phyloP scores from a whole-genome alignment of 2,113 vertebrate species.

The Pseudopipra pipra region DNA sequence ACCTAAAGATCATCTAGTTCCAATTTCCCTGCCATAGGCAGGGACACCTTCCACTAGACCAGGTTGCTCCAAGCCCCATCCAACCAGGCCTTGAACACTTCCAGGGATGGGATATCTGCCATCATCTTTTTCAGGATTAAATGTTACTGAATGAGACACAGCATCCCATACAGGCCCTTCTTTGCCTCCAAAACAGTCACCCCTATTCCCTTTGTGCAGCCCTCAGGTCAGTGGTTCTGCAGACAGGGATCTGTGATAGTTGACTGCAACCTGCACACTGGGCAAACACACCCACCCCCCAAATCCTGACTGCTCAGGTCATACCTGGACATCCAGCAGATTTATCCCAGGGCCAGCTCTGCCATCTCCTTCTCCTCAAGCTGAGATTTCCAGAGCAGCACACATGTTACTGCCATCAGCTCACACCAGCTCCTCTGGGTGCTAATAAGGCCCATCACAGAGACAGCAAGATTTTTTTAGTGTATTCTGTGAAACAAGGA shows the following conservation, averaged over 20 bases:
- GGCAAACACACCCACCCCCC: neutral
- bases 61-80: neutral
- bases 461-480: neutral
- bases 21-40: neutral
- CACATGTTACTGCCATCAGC: neutral
- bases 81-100: neutral
- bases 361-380: neutral
- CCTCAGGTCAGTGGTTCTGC: neutral
- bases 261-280: neutral
- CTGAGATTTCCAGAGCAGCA: neutral
- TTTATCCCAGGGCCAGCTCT: neutral
- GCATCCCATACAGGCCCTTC: neutral
- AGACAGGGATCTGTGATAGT: neutral
- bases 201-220: neutral
- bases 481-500: conserved; percentile 3
- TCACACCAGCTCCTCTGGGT: neutral
- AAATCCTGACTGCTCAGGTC: neutral
- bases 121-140: neutral
- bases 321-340: conserved; percentile 5
- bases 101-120: neutral
- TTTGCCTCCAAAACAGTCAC: neutral
- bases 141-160: neutral
- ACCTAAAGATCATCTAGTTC: neutral
- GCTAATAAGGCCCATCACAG: neutral
- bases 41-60: neutral